Percentiles rank a stretch among this genome's conserved stretches.
Conservation (phyloP, 2,797 vertebrate genomes). For the Spinus olivaceus region DNA sequence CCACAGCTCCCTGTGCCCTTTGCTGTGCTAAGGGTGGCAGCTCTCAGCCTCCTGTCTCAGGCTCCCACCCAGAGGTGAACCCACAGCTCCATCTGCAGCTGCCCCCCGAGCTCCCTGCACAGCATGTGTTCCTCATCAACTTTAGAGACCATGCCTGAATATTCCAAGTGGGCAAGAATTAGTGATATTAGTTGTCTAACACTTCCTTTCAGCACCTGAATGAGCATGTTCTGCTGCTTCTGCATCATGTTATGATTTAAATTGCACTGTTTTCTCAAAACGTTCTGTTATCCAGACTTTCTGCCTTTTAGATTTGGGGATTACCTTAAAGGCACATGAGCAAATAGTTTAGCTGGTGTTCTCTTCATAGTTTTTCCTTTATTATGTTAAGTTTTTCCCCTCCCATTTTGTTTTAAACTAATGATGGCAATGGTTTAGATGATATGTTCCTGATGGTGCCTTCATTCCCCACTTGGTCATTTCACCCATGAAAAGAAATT, state of each 20-base stretch:
- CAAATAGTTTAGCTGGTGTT: not conserved
- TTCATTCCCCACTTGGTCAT: not conserved
- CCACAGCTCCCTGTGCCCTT: not conserved
- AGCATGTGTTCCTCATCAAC: rapidly evolving
- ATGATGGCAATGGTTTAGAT: not conserved
- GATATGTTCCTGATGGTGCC: not conserved
- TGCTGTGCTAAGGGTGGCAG: not conserved
- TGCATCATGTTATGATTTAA: not conserved
- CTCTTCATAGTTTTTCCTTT: not conserved
- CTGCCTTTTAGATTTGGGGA: not conserved
- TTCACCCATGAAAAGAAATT: not conserved
- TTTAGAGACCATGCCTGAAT: not conserved
- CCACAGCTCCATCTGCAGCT: not conserved
- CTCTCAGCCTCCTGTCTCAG: not conserved
- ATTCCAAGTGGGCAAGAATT: not conserved
- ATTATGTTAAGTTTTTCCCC: rapidly evolving
- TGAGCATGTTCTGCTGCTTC: not conserved
- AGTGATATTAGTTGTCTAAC: not conserved
- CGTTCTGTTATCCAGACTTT: not conserved
- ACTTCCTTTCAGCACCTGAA: not conserved
- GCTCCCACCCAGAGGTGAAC: rapidly evolving
- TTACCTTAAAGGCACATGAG: not conserved
- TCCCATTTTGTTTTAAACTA: not conserved
- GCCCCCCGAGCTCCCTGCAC: rapidly evolving
- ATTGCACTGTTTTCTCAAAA: not conserved